A percentile compares a stretch with the other conserved stretches of the same genome.
Evolutionary conservation across 2,113 vertebrate genomes (phyloP).

Genomic region (Trichomycterus rosablanca): DNA sequence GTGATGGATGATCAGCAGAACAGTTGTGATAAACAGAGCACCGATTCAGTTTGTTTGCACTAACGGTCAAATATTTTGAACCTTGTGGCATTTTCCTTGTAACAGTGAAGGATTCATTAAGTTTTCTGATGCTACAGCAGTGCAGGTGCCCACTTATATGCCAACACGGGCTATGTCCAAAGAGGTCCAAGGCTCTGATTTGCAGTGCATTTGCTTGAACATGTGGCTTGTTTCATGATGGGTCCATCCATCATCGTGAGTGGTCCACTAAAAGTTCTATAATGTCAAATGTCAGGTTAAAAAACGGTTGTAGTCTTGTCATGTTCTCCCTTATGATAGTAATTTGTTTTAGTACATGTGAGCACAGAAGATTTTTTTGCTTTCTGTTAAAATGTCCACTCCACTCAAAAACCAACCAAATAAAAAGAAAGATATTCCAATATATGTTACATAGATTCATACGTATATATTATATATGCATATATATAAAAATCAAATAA

Average conservation of each 20-base stretch:
- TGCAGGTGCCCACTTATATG: conserved; percentile 3
- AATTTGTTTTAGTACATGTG: not conserved
- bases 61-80: not conserved
- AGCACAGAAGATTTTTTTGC: not conserved
- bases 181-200: conserved; percentile 13
- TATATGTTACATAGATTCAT: conserved; percentile 54
- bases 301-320: not conserved
- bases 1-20: conserved; percentile 1
- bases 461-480: conserved; percentile 53
- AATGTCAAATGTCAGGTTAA: not conserved
- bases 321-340: conserved; percentile 12
- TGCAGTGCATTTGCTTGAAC: conserved; percentile 8
- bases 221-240: not conserved
- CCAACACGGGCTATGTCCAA: not conserved
- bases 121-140: not conserved
- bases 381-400: too few species aligned
- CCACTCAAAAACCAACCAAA: conserved; percentile 24
- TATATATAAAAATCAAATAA: conserved; percentile 44
- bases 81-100: not conserved
- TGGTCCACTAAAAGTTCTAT: not conserved
- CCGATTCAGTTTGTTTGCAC: conserved; percentile 25
- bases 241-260: not conserved
- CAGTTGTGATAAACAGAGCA: conserved; percentile 15
- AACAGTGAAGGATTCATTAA: not conserved
- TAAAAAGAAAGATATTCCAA: conserved; percentile 54